Conservation (phyloP, 2,113 vertebrate genomes). For the Leucoraja erinaceus region DNA sequence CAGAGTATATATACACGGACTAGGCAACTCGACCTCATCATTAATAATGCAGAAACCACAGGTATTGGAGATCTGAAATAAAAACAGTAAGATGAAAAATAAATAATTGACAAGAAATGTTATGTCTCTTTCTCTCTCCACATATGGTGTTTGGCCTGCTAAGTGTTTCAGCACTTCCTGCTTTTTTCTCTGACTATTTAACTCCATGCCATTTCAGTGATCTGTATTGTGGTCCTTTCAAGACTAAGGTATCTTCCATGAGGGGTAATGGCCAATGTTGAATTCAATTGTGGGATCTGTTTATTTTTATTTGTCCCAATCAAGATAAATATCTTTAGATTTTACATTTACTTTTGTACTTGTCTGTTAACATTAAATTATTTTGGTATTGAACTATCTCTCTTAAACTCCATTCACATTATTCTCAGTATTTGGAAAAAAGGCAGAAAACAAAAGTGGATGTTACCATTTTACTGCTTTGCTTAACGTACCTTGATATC, state of each 20-base stretch:
- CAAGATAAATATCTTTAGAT: not conserved
- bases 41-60: not conserved
- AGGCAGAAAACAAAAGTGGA: too few relatives aligned
- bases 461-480: not conserved
- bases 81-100: too few relatives aligned
- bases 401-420: not conserved
- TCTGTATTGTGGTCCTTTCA: not conserved
- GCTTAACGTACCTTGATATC: not conserved
- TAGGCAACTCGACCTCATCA: not conserved
- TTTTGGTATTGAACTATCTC: not conserved
- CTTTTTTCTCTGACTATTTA: not conserved
- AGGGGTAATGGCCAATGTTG: not conserved
- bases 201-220: not conserved
- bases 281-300: not conserved
- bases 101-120: too few relatives aligned
- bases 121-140: too few relatives aligned
- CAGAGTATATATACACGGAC: not conserved
- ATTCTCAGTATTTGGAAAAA: too few relatives aligned
- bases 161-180: too few relatives aligned
- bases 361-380: not conserved
- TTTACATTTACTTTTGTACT: not conserved
- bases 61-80: too few relatives aligned
- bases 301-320: not conserved
- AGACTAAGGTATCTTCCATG: not conserved
- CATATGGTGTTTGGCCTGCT: too few relatives aligned